Evolutionary conservation across 2,888 invertebrate species (phyloP).

Genomic region (Balanococcus diminutus): DNA sequence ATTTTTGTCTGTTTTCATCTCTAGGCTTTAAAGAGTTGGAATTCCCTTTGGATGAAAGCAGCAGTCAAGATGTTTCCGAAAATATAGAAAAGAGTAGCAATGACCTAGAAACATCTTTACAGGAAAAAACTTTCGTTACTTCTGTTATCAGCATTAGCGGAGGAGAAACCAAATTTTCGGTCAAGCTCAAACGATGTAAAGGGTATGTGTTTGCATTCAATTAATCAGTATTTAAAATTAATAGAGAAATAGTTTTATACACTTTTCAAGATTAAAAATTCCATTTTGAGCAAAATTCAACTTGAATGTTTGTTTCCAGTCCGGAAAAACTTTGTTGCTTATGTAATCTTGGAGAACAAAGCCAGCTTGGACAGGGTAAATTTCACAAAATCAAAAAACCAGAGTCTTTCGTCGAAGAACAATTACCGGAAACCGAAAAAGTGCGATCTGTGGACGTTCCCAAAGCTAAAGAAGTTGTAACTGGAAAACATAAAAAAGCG

Average conservation of each 20-base stretch:
- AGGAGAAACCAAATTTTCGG: conserved; percentile 59
- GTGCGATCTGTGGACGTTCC: not conserved
- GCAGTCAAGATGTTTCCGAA: conserved; percentile 57
- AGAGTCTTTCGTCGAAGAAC: conserved; percentile 18
- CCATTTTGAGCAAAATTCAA: not conserved
- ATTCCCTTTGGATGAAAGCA: conserved; percentile 37
- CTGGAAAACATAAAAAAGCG: conserved; percentile 47
- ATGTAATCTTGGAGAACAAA: conserved; percentile 89
- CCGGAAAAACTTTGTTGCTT: conserved; percentile 85
- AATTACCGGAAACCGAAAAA: not conserved
- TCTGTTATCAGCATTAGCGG: not conserved
- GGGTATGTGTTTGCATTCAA: conserved; percentile 58
- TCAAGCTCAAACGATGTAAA: conserved; percentile 62
- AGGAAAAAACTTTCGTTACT: conserved; percentile 30
- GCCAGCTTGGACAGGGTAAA: conserved; percentile 91
- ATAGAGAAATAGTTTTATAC: not conserved
- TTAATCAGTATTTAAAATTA: not conserved
- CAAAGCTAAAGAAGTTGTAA: conserved; percentile 3
- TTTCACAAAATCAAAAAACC: conserved; percentile 69
- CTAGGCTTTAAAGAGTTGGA: conserved; percentile 30
- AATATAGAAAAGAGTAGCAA: conserved; percentile 56
- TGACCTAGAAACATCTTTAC: conserved; percentile 57
- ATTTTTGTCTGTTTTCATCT: not conserved
- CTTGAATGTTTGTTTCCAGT: conserved; percentile 64
- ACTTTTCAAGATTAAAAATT: not conserved